Evolutionary conservation across 92 coral and sea anemone species (phyloP).

Genomic region (Palythoa grandiflora): DNA sequence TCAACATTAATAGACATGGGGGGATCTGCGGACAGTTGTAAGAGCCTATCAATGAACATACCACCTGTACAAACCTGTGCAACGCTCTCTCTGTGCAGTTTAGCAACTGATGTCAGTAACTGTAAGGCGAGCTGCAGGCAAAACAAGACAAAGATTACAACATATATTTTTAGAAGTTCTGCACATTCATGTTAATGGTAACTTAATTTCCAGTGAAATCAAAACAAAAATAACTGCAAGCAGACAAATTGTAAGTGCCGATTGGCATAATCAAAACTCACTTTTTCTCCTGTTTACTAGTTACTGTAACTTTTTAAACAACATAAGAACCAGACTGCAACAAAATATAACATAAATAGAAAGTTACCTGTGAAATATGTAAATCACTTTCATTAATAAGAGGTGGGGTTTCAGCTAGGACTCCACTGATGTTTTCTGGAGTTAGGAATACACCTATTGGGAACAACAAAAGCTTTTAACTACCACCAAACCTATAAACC

Average conservation of each 20-base stretch:
- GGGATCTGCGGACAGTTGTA: no score
- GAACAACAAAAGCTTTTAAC: not conserved
- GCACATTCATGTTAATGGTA: not conserved
- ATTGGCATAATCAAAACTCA: no score
- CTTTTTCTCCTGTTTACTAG: no score
- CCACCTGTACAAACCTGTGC: conserved; percentile 71
- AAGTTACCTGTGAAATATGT: conserved; percentile 93
- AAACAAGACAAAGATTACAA: not conserved
- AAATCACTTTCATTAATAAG: conserved; percentile 94
- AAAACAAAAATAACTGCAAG: not conserved
- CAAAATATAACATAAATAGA: not conserved
- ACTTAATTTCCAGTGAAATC: no score
- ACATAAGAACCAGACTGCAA: not conserved
- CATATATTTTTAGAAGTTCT: no score
- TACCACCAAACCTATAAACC: not conserved
- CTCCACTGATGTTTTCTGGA: conserved; percentile 83
- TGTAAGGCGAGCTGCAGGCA: conserved; percentile 83
- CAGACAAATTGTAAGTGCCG: not conserved
- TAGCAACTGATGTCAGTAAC: conserved; percentile 91
- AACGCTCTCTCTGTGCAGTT: conserved; percentile 88
- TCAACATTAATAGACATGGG: no score
- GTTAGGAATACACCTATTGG: conserved; percentile 60
- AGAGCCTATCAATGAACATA: not conserved
- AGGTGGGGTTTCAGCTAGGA: conserved; percentile 91
- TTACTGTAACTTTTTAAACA: no score